Conservation (phyloP, 2,888 invertebrate genomes). For the Bugulina stolonifera region DNA sequence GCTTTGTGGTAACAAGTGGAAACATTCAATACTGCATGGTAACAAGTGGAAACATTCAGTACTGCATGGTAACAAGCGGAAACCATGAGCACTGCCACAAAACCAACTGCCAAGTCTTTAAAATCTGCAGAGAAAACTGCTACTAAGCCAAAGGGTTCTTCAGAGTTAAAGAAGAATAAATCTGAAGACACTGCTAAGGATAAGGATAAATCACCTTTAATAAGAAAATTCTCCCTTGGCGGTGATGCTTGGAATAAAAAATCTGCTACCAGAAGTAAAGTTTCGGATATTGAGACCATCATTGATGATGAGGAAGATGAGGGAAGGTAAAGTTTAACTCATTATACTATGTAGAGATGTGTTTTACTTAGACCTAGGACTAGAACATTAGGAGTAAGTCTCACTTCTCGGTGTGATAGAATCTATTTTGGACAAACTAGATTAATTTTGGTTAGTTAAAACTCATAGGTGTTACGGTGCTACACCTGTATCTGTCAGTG, state of each 20-base stretch:
- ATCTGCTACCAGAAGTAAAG: not conserved
- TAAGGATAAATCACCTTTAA: not conserved
- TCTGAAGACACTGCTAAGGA: not conserved
- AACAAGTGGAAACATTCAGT: too few relatives aligned
- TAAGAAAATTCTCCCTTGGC: conserved; percentile 14
- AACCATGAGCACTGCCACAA: not conserved
- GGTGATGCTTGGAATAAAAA: conserved; percentile 25
- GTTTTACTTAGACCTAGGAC: too few relatives aligned
- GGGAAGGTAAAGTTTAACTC: not conserved
- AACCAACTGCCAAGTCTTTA: not conserved
- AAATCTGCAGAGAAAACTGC: not conserved
- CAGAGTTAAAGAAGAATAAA: not conserved
- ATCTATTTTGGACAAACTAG: too few relatives aligned
- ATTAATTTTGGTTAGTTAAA: too few relatives aligned
- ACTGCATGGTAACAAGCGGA: too few relatives aligned
- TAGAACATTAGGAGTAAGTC: too few relatives aligned
- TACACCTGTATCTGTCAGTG: too few relatives aligned
- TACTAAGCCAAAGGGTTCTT: not conserved
- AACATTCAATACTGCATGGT: too few relatives aligned
- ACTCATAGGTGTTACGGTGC: too few relatives aligned
- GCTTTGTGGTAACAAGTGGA: too few relatives aligned
- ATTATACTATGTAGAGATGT: not conserved
- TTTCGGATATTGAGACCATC: not conserved
- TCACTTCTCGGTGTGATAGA: too few relatives aligned
- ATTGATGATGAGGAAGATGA: conserved; percentile 24